phyloP scores from a whole-genome alignment of 2,113 vertebrate genomes.

The Prietella phreatophila region DNA sequence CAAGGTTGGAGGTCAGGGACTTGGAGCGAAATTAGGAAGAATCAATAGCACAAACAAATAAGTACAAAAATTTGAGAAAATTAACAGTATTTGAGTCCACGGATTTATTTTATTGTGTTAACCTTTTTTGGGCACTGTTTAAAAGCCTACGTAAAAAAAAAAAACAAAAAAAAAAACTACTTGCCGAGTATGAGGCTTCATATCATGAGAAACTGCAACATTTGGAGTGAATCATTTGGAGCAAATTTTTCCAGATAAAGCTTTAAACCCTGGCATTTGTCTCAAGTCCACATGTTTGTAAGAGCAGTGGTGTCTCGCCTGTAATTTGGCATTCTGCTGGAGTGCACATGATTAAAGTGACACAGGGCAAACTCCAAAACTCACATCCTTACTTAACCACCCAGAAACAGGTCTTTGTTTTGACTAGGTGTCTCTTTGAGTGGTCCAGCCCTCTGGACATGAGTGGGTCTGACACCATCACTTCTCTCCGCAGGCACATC shows the following conservation, averaged over 20 bases:
- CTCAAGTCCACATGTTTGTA: constrained; percentile 15
- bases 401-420: constrained; percentile 64
- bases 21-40: background rate
- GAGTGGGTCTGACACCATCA: constrained; percentile 68
- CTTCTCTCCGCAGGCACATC: constrained; percentile 58
- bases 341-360: constrained; percentile 28
- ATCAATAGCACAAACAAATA: constrained; percentile 24
- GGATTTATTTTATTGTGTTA: constrained; percentile 22
- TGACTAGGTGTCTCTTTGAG: constrained; percentile 63
- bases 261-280: constrained; percentile 25
- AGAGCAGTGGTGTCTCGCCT: constrained; percentile 11
- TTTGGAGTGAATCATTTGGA: constrained; percentile 5
- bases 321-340: constrained; percentile 17
- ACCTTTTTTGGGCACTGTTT: constrained; percentile 17
- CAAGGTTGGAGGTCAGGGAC: constrained; percentile 7
- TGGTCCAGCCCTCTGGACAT: constrained; percentile 59
- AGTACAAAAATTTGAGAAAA: constrained; percentile 5
- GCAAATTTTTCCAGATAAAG: constrained; percentile 10
- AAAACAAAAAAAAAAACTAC: too few relatives aligned
- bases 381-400: constrained; percentile 49
- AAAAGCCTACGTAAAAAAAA: constrained; percentile 16
- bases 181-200: background rate
- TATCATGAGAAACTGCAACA: constrained; percentile 16
- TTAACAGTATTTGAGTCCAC: background rate
- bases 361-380: constrained; percentile 28